phyloP scores from a whole-genome alignment of 2,797 vertebrate genomes.

The Gymnoscopelus braueri region DNA sequence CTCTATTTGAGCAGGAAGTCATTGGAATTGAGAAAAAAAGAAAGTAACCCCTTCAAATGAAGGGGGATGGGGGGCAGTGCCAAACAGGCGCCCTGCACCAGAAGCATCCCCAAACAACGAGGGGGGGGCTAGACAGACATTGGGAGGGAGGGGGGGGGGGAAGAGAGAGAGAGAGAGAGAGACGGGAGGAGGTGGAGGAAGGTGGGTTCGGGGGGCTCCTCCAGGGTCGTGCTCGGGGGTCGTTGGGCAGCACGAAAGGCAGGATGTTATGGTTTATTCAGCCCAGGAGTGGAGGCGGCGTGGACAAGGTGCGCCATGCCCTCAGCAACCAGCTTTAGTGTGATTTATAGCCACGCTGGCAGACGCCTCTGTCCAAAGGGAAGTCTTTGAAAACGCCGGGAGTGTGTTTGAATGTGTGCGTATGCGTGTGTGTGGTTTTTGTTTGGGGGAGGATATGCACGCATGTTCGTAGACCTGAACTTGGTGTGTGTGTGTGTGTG shows the following conservation, averaged over 20 bases:
- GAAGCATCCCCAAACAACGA: conserved; percentile 21
- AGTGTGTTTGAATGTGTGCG: conserved; percentile 17
- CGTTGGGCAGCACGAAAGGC: conserved; percentile 84
- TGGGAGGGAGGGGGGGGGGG: conserved; percentile 36
- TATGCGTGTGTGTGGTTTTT: conserved; percentile 28
- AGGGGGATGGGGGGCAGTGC: conserved; percentile 56
- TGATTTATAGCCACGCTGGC: conserved; percentile 87
- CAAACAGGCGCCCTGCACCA: conserved; percentile 25
- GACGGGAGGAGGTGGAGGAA: conserved; percentile 32
- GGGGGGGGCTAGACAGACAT: conserved; percentile 51
- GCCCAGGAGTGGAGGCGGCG: conserved; percentile 83
- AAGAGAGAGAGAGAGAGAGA: conserved; percentile 49
- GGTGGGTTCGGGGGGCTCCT: conserved; percentile 52
- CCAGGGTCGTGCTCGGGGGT: conserved; percentile 73
- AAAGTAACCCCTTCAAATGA: conserved; percentile 58
- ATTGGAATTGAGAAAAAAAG: conserved; percentile 82
- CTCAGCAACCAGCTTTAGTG: conserved; percentile 80
- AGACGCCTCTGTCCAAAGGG: conserved; percentile 86
- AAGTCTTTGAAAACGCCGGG: conserved; percentile 81
- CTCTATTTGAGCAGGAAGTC: conserved; percentile 87
- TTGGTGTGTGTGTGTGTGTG: conserved; percentile 13
- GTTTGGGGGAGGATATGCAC: conserved; percentile 18
- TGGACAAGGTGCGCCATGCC: conserved; percentile 88
- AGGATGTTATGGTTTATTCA: conserved; percentile 94
- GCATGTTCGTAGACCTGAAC: background rate